Conservation (phyloP, 2,113 vertebrate species). For the Thryonomys swinderianus region DNA sequence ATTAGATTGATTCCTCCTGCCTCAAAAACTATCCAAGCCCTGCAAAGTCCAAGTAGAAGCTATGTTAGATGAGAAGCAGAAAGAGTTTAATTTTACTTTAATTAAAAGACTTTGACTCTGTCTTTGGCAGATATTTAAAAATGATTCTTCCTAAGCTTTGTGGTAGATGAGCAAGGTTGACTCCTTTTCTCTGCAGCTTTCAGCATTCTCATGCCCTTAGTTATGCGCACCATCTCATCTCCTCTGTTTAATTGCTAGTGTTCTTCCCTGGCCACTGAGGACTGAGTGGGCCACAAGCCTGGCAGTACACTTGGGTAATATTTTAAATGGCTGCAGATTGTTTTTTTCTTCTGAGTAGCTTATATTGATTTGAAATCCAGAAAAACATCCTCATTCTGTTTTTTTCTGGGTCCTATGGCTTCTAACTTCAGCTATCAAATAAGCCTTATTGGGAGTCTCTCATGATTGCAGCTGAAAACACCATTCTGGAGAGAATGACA, state of each 20-base stretch:
- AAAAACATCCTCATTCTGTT: not conserved
- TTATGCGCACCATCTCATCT: not conserved
- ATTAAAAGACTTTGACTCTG: not conserved
- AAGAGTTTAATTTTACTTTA: not conserved
- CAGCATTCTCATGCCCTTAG: not conserved
- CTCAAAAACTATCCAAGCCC: too few species aligned
- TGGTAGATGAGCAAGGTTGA: not conserved
- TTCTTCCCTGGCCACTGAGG: not conserved
- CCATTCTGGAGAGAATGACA: not conserved
- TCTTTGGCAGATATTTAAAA: not conserved
- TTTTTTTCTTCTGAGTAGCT: not conserved
- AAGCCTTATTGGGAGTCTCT: not conserved
- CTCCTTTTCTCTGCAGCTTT: not conserved
- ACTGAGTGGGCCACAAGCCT: not conserved
- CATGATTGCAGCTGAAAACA: not conserved
- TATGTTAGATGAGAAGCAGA: not conserved
- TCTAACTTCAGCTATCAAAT: not conserved
- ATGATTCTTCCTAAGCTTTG: not conserved
- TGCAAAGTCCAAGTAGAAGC: not conserved
- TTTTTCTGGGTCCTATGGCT: not conserved
- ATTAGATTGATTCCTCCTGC: not conserved
- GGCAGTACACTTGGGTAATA: not conserved
- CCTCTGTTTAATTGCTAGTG: not conserved
- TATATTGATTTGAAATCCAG: not conserved
- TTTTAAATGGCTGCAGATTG: not conserved